A percentile compares a stretch with the other conserved stretches of the same genome.
Conservation (phyloP, 2,797 vertebrate genomes). For the Podarcis lilfordi region DNA sequence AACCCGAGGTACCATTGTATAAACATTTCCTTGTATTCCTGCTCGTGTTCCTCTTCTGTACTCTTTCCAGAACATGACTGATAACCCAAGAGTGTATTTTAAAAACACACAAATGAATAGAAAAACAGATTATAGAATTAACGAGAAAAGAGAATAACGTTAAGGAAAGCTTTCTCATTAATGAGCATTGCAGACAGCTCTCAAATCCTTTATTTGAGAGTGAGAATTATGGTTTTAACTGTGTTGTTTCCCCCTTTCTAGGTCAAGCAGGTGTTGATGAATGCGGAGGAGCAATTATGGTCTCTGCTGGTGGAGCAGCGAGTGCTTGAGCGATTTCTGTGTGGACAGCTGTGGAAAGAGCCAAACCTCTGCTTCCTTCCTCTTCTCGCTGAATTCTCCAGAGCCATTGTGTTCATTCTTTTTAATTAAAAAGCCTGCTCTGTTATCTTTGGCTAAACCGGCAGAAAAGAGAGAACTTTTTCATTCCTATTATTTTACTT, state of each 20-base stretch:
- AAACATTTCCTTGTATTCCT: background rate
- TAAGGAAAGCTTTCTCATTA: conserved; percentile 26
- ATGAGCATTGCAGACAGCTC: conserved; percentile 10
- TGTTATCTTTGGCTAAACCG: conserved; percentile 37
- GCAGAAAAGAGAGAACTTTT: background rate
- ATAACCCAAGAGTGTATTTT: background rate
- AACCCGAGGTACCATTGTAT: background rate
- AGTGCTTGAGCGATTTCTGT: background rate
- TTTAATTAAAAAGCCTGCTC: background rate
- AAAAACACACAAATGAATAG: background rate
- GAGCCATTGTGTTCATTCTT: rapidly evolving
- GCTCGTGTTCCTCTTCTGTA: background rate
- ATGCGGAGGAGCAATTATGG: conserved; percentile 22
- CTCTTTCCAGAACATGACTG: background rate
- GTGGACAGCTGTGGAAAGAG: conserved; percentile 31
- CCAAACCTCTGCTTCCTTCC: background rate
- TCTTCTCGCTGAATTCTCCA: background rate
- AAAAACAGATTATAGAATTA: conserved; percentile 35
- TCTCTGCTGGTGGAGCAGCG: background rate
- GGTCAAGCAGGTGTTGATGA: conserved; percentile 50
- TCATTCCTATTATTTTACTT: background rate
- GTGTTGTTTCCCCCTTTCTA: conserved; percentile 42
- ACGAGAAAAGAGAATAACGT: conserved; percentile 11
- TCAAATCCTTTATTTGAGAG: conserved; percentile 22
- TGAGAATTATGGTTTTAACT: conserved; percentile 41